phyloP scores from a whole-genome alignment of 64 coral and sea anemone species.

The Stylophora pistillata region DNA sequence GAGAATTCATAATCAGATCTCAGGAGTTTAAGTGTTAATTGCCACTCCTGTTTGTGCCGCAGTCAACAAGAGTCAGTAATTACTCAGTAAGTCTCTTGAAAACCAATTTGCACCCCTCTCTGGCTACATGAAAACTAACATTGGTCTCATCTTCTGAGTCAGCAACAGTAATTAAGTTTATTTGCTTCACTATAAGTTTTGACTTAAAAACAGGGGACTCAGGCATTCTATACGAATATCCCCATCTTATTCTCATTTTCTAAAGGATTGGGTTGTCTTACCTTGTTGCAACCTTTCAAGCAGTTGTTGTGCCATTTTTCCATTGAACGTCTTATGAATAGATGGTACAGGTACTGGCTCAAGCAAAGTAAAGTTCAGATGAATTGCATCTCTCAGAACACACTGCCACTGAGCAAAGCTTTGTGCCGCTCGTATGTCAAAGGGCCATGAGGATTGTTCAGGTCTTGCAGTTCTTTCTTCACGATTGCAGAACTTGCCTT shows the following conservation, averaged over 20 bases:
- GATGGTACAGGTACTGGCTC: constrained; percentile 60
- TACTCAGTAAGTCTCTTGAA: too few relatives aligned
- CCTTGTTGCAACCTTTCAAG: constrained; percentile 34
- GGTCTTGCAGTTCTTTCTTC: background rate
- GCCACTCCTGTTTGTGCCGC: too few relatives aligned
- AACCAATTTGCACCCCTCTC: too few relatives aligned
- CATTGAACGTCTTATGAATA: constrained; percentile 52
- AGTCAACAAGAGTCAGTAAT: too few relatives aligned
- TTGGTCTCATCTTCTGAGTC: too few relatives aligned
- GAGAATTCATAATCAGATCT: too few relatives aligned
- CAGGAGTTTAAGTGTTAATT: too few relatives aligned
- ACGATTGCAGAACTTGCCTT: background rate
- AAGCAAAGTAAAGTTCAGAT: constrained; percentile 40
- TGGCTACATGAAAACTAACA: too few relatives aligned
- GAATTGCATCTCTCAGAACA: constrained; percentile 57
- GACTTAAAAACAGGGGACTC: too few relatives aligned
- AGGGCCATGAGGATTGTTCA: background rate
- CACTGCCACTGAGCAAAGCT: constrained; percentile 90
- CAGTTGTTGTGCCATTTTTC: constrained; percentile 38
- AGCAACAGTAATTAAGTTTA: too few relatives aligned
- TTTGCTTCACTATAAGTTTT: too few relatives aligned
- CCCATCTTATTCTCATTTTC: background rate
- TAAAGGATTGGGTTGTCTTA: background rate
- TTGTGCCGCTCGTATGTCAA: constrained; percentile 17
- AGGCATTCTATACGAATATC: too few relatives aligned